Percentiles rank a stretch among this genome's conserved stretches.
phyloP scores from a whole-genome alignment of 1,140 invertebrate species.

The Drosophila orosa region DNA sequence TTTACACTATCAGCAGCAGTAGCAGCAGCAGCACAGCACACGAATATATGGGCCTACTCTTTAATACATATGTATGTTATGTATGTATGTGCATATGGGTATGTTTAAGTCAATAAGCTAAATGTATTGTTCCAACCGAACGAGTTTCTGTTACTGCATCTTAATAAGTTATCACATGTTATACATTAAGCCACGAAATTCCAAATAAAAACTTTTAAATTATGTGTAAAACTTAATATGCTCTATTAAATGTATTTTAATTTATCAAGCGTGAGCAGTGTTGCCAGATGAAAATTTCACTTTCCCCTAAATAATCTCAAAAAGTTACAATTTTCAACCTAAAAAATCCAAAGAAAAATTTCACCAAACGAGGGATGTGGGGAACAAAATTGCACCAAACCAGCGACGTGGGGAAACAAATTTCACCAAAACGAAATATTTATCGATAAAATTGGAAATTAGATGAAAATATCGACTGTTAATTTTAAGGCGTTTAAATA shows the following conservation, averaged over 20 bases:
- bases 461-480: not conserved
- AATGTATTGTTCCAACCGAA: slow-evolving; percentile 36
- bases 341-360: too few species aligned
- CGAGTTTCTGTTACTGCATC: slow-evolving; percentile 32
- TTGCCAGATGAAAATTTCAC: too few species aligned
- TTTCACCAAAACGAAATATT: too few species aligned
- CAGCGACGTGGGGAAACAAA: too few species aligned
- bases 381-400: too few species aligned
- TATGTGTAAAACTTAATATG: slow-evolving; percentile 68
- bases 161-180: slow-evolving; percentile 42
- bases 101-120: slow-evolving; percentile 46
- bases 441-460: too few species aligned
- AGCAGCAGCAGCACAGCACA: slow-evolving; percentile 39
- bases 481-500: not conserved
- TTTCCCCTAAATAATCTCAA: too few species aligned
- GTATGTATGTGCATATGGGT: slow-evolving; percentile 35
- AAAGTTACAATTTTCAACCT: too few species aligned
- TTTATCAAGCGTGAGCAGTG: slow-evolving; percentile 69
- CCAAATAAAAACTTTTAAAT: slow-evolving; percentile 54
- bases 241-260: slow-evolving; percentile 73
- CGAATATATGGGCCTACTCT: slow-evolving; percentile 46
- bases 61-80: slow-evolving; percentile 43
- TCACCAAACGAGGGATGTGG: too few species aligned
- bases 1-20: slow-evolving; percentile 42
- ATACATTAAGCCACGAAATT: slow-evolving; percentile 53